Base-by-base conservation (phyloP, 2,888 invertebrate species). In the Leucophenga montana region DNA sequence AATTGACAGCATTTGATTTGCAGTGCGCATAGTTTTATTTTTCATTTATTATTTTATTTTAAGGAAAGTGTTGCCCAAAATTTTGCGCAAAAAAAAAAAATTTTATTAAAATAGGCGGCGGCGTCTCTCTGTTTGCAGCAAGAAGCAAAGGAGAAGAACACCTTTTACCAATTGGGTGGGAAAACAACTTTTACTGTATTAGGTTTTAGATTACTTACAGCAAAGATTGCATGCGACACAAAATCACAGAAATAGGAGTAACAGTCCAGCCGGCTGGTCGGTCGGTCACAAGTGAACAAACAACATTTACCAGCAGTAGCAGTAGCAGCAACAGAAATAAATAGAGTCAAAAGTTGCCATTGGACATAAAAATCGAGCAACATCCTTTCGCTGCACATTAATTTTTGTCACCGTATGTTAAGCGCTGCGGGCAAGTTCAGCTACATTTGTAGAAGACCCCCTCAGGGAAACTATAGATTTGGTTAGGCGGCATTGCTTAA, bases 161-260 rank as follows among this genome's bases (percentile, higher is more conserved):
- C 57, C 67, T 59, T 39, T 44, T 39, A 59, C 59, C 59, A 59
- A 22, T 67, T 67, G 57, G 50, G 54, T 53, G n/a, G 68, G 33
- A 70, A 73, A 78, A 80, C 80, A 80, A 80, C 80, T 80, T 80
- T 80, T 80, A 80, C 80, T 76, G 73, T 72, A 72, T 39, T 78
- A 76, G 77, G 50, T 68, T 44, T 61, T 39, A 61, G 61, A 16
- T 61, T 61, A 44, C 61, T 39, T 18, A 18, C 20, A 27, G 9
- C 39, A 39, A 44, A 39, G 39, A 39, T 39, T 39, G 39, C 33
- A 61, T 61, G 20, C 20, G 22, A 56, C 27, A 56, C 20, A 56
- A 56, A 56, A n/a, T 56, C 56, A 22, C 56, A 56, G 20, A 56
- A 20, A 33, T 33, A 66, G 57, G 27, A 33, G 66, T 16, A 14